These are phyloP conservation scores for Papilio demoleus DNA, from an alignment of 2,888 invertebrate species.

Conservation along the genomic window DNA sequence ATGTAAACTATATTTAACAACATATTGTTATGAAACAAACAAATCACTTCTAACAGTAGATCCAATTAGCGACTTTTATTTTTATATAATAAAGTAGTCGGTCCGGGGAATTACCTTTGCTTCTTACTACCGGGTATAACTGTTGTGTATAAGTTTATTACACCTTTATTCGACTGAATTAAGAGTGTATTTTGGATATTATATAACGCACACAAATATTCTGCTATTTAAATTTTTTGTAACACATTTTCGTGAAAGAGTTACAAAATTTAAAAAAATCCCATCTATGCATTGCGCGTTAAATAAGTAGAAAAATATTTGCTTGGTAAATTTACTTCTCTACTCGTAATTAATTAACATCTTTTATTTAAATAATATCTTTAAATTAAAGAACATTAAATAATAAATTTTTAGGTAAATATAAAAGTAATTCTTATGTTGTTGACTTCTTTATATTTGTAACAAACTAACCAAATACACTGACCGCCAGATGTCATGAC, in stretches of 20 bases:
- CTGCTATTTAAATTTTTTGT: neutral
- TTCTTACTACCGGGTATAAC: slow-evolving; percentile 3
- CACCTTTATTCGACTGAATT: neutral
- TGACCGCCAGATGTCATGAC: neutral
- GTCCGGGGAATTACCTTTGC: slow-evolving; percentile 1
- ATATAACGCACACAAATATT: neutral
- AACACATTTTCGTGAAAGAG: neutral
- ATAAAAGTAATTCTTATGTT: neutral
- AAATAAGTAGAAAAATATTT: no score
- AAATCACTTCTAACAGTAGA: neutral
- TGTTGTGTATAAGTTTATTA: neutral
- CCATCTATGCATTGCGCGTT: no score
- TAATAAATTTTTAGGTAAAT: neutral
- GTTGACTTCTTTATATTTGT: neutral
- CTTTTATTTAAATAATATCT: no score
- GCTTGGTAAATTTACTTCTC: no score
- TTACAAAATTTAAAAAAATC: no score
- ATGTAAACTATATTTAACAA: no score
- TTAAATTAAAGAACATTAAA: no score
- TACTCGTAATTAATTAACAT: no score
- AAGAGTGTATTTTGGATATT: neutral
- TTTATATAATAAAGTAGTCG: neutral
- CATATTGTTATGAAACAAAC: neutral
- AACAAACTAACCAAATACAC: neutral
- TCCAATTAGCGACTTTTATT: neutral